These are phyloP conservation scores for Zootermopsis nevadensis DNA, from an alignment of 2,888 invertebrate genomes.

Conservation along the genomic window DNA sequence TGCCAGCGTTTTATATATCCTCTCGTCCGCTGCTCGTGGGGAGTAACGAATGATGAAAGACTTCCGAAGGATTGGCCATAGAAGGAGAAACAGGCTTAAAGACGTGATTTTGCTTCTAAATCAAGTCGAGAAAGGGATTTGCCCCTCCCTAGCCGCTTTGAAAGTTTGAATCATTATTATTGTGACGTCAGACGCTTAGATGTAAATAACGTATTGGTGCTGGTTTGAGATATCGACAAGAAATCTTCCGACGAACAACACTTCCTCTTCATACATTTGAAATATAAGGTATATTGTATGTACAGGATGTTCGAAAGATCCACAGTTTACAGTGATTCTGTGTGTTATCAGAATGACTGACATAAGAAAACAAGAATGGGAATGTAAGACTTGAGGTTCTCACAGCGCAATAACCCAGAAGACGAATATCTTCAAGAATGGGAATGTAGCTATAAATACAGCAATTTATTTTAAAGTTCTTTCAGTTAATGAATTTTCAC, in stretches of 20 bases:
- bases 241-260: neutral
- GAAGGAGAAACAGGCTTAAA: slow-evolving; percentile 6
- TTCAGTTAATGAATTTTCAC: no score
- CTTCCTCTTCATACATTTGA: neutral
- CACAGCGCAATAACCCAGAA: no score
- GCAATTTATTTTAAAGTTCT: no score
- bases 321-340: no score
- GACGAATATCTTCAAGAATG: no score
- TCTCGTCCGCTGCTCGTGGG: slow-evolving; percentile 20
- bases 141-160: slow-evolving; percentile 14
- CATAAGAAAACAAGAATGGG: no score
- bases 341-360: no score
- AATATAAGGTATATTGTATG: neutral
- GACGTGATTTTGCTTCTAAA: slow-evolving; percentile 48
- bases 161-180: slow-evolving; percentile 36
- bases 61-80: slow-evolving; percentile 30
- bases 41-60: slow-evolving; percentile 42
- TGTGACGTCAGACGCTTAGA: slow-evolving; percentile 24
- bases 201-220: slow-evolving; percentile 5
- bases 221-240: neutral
- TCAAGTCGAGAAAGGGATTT: slow-evolving; percentile 32
- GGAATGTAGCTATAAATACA: no score
- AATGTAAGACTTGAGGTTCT: no score
- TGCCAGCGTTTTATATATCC: slow-evolving; percentile 44
- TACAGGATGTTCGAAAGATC: neutral